These are phyloP conservation scores for Eupristina koningsbergeri DNA, from an alignment of 1,140 invertebrate genomes.

Conservation along the genomic window DNA sequence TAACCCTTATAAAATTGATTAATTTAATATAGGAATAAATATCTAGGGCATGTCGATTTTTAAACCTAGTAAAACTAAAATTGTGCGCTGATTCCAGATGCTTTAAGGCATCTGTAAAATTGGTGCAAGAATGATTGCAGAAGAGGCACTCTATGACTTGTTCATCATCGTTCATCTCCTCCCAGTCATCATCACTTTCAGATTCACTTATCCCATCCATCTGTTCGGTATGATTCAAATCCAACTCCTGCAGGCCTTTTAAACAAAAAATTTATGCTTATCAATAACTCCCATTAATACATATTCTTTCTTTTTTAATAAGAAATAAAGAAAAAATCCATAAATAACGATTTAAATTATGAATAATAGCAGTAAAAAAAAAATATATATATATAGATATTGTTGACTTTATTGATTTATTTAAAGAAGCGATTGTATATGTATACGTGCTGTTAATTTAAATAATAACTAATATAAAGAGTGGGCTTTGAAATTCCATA, in stretches of 20 bases:
- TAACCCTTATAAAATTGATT: slow-evolving; percentile 87
- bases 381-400: background rate
- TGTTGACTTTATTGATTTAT: slow-evolving; percentile 34
- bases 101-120: slow-evolving; percentile 68
- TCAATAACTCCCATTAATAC: background rate
- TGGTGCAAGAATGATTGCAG: slow-evolving; percentile 70
- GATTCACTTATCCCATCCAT: slow-evolving; percentile 63
- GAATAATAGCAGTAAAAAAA: background rate
- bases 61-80: slow-evolving; percentile 81
- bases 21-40: slow-evolving; percentile 90
- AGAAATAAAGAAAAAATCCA: slow-evolving; percentile 20
- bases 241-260: background rate
- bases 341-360: background rate
- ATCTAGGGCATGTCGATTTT: slow-evolving; percentile 83
- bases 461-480: background rate
- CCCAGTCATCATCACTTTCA: slow-evolving; percentile 73
- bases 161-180: slow-evolving; percentile 70
- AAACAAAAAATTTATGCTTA: slow-evolving; percentile 5
- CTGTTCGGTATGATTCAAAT: slow-evolving; percentile 44
- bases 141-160: slow-evolving; percentile 74
- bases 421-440: slow-evolving; percentile 24
- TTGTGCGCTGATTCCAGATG: slow-evolving; percentile 77
- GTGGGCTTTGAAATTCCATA: background rate
- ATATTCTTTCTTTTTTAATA: background rate
- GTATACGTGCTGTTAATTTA: slow-evolving; percentile 14